Evolutionary conservation across 2,888 invertebrate species (phyloP).

Genomic region (Polyommatus icarus): DNA sequence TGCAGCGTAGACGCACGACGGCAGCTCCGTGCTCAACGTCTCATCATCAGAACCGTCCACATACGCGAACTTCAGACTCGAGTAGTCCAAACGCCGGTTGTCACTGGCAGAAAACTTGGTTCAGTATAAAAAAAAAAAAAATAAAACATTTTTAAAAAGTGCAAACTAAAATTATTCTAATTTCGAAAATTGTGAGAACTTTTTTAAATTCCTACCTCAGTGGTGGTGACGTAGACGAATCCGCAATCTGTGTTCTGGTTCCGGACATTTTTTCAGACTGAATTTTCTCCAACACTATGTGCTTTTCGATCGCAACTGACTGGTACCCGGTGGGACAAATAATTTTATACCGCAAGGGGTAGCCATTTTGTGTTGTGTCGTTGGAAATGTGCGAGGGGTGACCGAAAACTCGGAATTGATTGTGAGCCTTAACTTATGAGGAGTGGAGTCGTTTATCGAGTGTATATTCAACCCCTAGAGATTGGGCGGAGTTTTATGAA

Average conservation of each 20-base stretch:
- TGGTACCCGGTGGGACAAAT: constrained; percentile 44
- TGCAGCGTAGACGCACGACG: constrained; percentile 89
- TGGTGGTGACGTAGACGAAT: constrained; percentile 85
- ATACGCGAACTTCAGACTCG: constrained; percentile 67
- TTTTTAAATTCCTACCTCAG: constrained; percentile 68
- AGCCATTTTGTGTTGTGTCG: constrained; percentile 46
- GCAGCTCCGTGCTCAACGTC: constrained; percentile 85
- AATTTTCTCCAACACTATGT: constrained; percentile 43
- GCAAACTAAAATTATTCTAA: constrained; percentile 19
- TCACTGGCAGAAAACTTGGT: constrained; percentile 49
- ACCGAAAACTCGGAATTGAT: background rate
- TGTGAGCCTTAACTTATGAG: constrained; percentile 34
- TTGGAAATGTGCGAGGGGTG: constrained; percentile 43
- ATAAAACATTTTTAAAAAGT: constrained; percentile 15
- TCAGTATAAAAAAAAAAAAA: constrained; percentile 7
- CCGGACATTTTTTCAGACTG: constrained; percentile 55
- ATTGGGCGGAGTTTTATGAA: constrained; percentile 58
- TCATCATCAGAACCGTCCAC: constrained; percentile 72
- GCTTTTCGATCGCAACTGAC: constrained; percentile 32
- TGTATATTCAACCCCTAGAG: constrained; percentile 46
- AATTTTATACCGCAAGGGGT: constrained; percentile 66
- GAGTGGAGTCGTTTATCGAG: constrained; percentile 47
- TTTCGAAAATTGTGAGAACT: constrained; percentile 37
- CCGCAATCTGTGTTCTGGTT: constrained; percentile 83
- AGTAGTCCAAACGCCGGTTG: constrained; percentile 65